Base-by-base conservation (phyloP, 1,140 invertebrate species). In the Phymorhynchus buccinoides region DNA sequence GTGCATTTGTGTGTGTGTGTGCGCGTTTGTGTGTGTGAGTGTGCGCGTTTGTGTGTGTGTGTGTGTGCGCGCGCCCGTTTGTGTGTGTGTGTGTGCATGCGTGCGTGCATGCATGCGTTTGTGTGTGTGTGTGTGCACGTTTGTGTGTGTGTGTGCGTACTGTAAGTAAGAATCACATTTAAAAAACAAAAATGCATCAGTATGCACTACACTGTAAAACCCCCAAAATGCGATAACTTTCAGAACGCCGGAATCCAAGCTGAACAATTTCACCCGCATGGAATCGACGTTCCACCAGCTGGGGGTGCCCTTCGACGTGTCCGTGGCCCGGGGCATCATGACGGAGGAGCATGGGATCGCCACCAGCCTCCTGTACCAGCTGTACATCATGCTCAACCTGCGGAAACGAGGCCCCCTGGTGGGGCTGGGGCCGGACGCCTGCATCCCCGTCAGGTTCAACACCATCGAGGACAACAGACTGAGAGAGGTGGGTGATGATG, bases 241-340 rank as follows among this genome's bases (percentile, higher is more conserved):
- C 84, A 94, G 93, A 73, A 92, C 92, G 35, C 84, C 91, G 56
- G 92, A 93, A 80, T 91, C 93, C 30, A 93, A 93, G 88, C 91
- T 94, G 80, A 93, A 93, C 86, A 94, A 94, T 86, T 93, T 94
- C 82, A 93, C 91, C 32, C 88, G 93, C 37, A 62, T 94, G 80
- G 93, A 93, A 81, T 93, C 93, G 35, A 89, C 88, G 22, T 86
- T 94, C 37, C 90, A 92, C 85, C 86, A 93, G 39, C 86, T 94
- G 79, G 92, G 90, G 27, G 91, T 94, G 71, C 91, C 90, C 62
- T 93, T 93, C 89, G 92, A 94, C 75, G 93, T 92, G 30, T 92
- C 91, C 87, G 80, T 90, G 52, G 93, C 93, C 22, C 84, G 91
- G 37, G 91, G 92, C 86, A 90, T 94, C 71, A 94, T 94, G 93